Base-by-base conservation (phyloP, 2,113 vertebrate genomes). In the Colossoma macropomum region DNA sequence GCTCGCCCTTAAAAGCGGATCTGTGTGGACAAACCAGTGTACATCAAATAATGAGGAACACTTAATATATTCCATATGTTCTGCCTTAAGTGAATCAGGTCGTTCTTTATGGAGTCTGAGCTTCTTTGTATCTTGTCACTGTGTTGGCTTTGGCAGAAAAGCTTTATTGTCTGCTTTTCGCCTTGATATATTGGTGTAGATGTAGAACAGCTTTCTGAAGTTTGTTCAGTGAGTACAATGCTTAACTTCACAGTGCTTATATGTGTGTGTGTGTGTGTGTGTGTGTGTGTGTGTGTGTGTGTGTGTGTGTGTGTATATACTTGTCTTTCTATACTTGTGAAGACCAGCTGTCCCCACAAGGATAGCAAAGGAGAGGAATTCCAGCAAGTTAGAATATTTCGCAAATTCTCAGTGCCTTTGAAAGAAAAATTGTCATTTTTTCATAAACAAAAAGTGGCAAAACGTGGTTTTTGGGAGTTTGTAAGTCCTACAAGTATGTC, bases 61-160 rank as follows among this genome's bases (percentile, higher is more conserved):
- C 27, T 0, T 72, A 45, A 81, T 50, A 38, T 50, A 65, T 48
- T 23, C 45, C 85, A 86, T 41, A 81, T 76, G 84, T 60, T 34
- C 19, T 63, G 66, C 54, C 27, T 50, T 82, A 62, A n/a, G 25
- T 60, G 28, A 34, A 19, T 59, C 19, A 45, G 12, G 34, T 28
- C 52, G 4, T 59, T 38, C 52, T 62, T 25, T n/a, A 73, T 38
- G 45, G 38, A 25, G 2, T 45, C 45, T n/a, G 30, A 71, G 10
- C 48, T 2, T 4, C 1, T 48, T 12, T 27, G 13, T 48, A 27
- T 50, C 3, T 23, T 21, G 1, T 0, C n/a, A 1, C 12, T 52
- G 17, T 13, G 15, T 27, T 27, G 21, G 54, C 54, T 21, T 59
- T 38, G 13, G 32, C 65, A 69, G 30, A 30, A n/a, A 32, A 38